Base-by-base conservation (phyloP, 2,888 invertebrate genomes). In the Calephelis perditalis region DNA sequence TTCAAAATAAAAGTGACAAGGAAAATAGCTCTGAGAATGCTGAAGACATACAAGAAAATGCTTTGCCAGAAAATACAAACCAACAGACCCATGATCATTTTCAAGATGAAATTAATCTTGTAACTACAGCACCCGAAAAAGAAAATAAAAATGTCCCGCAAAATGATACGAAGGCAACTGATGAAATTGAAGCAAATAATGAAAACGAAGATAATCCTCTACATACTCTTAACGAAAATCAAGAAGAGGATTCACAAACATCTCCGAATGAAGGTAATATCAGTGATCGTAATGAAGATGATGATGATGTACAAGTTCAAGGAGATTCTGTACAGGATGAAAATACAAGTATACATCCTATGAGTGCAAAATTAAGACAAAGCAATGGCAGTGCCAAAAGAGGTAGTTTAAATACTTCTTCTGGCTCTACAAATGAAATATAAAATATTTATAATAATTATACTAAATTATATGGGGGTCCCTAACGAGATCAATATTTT, bases 291-390 rank as follows among this genome's bases (percentile, higher is more conserved):
- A 91, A 86, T 66, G 87, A 91, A 74, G 92, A 92, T 62, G 92
- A 92, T 66, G 92, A 92, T 66, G 92, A 92, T 70, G 91, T 91
- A 62, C 78, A 91, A 77, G 79, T 90, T 73, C 90, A 88, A 81
- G 82, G 92, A 75, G 84, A 86, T 66, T 75, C 77, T 70, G 75
- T 81, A 67, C 80, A 84, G 36, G 52, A 52, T 63, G 90, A 90
- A 76, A 82, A 78, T 60, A 79, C 80, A 73, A 78, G 81, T 70
- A 81, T 81, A 75, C 81, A 81, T 70, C 82, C 83, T 62, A 78
- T 82, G 67, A 86, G 84, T 71, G 72, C 81, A 66, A 77, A 79
- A 73, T 78, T 82, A 70, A 80, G 77, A 73, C 81, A 79, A 66
- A 66, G 59, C 60, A 68, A 66, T 63, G 66, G 63, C 73, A 83